phyloP scores from a whole-genome alignment of 2,113 vertebrate genomes.

The Epinephelus fuscoguttatus region DNA sequence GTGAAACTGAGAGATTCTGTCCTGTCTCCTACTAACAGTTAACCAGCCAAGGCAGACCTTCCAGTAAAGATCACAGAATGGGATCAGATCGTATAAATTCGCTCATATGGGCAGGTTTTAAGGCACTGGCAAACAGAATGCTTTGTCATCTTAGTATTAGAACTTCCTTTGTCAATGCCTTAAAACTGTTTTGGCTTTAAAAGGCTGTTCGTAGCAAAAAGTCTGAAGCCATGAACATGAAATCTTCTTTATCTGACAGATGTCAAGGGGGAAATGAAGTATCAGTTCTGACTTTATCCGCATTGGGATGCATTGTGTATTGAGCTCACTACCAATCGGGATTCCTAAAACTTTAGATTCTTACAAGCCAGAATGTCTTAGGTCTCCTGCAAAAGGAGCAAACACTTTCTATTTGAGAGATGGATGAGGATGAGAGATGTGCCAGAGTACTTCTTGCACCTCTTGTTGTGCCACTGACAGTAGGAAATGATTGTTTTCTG shows the following conservation, averaged over 20 bases:
- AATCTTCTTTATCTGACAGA: neutral
- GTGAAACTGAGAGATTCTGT: no score
- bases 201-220: no score
- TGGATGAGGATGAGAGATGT: neutral
- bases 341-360: neutral
- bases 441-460: neutral
- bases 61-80: no score
- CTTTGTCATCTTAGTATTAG: no score
- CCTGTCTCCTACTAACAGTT: no score
- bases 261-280: neutral
- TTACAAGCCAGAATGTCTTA: conserved; percentile 9
- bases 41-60: no score
- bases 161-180: no score
- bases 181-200: no score
- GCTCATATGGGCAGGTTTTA: no score
- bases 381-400: neutral
- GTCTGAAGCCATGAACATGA: no score
- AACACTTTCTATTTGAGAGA: neutral
- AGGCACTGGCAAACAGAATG: no score
- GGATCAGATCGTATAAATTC: no score
- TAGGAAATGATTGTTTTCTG: neutral
- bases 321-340: neutral
- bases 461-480: neutral
- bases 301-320: neutral
- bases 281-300: neutral